phyloP scores from a whole-genome alignment of 2,888 invertebrate species.

The Pemphredon lugubris region DNA sequence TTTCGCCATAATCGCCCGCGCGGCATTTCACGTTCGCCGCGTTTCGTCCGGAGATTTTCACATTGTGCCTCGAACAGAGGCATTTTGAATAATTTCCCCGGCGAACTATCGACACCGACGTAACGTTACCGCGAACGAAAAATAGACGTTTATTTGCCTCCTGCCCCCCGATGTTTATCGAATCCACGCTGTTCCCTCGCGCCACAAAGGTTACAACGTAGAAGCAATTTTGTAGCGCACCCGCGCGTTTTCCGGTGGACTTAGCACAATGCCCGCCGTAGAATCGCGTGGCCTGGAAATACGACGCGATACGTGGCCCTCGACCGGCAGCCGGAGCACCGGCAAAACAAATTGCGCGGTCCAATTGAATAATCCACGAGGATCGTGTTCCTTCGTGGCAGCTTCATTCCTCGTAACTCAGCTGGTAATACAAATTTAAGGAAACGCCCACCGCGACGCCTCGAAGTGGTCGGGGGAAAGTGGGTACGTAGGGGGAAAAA shows the following conservation, averaged over 20 bases:
- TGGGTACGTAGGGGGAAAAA: background rate
- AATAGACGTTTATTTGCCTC: constrained; percentile 15
- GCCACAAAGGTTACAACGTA: constrained; percentile 22
- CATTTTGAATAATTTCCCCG: background rate
- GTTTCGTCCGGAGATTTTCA: too few relatives aligned
- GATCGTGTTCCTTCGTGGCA: constrained; percentile 46
- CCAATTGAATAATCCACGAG: constrained; percentile 65
- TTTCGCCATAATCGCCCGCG: too few relatives aligned
- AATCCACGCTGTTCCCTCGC: constrained; percentile 12
- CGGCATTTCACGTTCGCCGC: too few relatives aligned
- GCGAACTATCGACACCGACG: background rate
- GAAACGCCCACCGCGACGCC: constrained; percentile 43
- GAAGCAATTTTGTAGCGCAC: constrained; percentile 12
- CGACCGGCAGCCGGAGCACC: constrained; percentile 1
- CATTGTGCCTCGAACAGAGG: too few relatives aligned
- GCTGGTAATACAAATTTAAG: constrained; percentile 65
- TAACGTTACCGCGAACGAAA: background rate
- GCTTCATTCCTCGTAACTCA: constrained; percentile 54
- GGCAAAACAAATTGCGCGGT: constrained; percentile 59
- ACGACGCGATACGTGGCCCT: constrained; percentile 13
- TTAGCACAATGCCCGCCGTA: constrained; percentile 35
- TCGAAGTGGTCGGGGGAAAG: constrained; percentile 14
- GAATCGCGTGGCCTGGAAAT: constrained; percentile 25
- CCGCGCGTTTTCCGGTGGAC: constrained; percentile 32
- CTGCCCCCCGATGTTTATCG: constrained; percentile 31